Base-by-base conservation (phyloP, 2,888 invertebrate species). In the Macropis europaea region DNA sequence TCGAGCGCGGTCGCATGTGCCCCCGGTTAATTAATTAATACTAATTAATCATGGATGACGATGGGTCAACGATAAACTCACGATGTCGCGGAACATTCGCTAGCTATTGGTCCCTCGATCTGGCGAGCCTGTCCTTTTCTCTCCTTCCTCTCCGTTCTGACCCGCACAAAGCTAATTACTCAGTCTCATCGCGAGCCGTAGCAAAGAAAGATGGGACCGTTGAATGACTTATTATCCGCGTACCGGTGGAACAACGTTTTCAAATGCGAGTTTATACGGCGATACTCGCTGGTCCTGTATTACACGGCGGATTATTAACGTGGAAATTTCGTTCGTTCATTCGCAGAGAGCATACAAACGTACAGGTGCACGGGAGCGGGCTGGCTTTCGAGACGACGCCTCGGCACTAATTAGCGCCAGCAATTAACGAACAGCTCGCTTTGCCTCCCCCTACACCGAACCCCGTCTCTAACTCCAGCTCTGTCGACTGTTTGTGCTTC, bases 321-420 rank as follows among this genome's bases (percentile, higher is more conserved):
- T 40, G 66, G 54, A 78, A 81, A 81, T 81, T 78, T 79, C 45
- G 74, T 69, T 54, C 53, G 45, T 56, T 24, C 57, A 50, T 64
- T 66, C 70, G 61, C 62, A 69, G 72, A n/a, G 38, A 19, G 56
- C 67, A 56, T 45, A 67, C 57, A 60, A 57, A 57, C 62, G 59
- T 71, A 63, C 74, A 71, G 63, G 81, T 77, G 70, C 66, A 77
- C 53, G 53, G 53, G 60, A 66, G 59, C 53, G 52, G 66, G 69
- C 68, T 77, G 66, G 69, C 68, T 77, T 78, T 79, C 73, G 77
- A 77, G 73, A 70, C 76, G 71, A 73, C 71, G 70, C 73, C 70
- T 66, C 76, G 73, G 50, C 67, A 50, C 78, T 84, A 84, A 84
- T 84, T 84, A 84, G 76, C 75, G 66, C 73, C 70, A 77, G 82